Conservation (phyloP, 2,888 invertebrate species). For the Gryllus longicercus region DNA sequence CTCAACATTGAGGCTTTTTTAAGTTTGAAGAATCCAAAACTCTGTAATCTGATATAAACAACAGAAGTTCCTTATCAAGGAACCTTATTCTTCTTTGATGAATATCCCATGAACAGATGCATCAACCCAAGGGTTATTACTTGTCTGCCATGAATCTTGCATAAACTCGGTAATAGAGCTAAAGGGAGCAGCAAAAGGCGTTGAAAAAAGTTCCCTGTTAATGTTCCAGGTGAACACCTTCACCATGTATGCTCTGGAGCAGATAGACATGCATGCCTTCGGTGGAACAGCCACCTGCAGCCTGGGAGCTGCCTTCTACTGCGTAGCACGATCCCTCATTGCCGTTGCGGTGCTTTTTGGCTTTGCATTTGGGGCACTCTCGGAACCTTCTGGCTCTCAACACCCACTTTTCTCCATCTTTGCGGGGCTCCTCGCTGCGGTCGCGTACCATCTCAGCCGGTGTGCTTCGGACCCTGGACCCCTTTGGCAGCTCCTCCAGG, state of each 20-base stretch:
- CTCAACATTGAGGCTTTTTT: no score
- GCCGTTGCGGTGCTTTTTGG: conserved; percentile 80
- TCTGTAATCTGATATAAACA: no score
- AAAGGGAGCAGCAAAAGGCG: no score
- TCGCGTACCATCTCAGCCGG: conserved; percentile 89
- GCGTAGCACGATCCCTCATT: conserved; percentile 73
- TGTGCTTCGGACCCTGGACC: conserved; percentile 88
- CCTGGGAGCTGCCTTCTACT: conserved; percentile 77
- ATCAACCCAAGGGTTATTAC: no score
- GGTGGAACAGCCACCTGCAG: conserved; percentile 81
- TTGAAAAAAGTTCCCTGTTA: no score
- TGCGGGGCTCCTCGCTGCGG: conserved; percentile 80
- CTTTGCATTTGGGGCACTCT: conserved; percentile 81
- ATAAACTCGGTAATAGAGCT: no score
- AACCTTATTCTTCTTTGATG: no score
- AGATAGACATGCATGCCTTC: conserved; percentile 57
- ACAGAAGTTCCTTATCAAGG: no score
- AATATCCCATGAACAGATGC: no score
- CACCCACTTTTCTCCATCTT: conserved; percentile 93
- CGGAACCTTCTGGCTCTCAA: conserved; percentile 79
- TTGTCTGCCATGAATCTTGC: no score
- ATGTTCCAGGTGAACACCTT: conserved; percentile 81
- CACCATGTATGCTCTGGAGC: conserved; percentile 92
- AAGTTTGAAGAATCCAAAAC: no score
- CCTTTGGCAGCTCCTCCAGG: conserved; percentile 73